These are phyloP conservation scores for Xanthorhoe spadicearia DNA, from an alignment of 2,888 invertebrate species.

Conservation along the genomic window DNA sequence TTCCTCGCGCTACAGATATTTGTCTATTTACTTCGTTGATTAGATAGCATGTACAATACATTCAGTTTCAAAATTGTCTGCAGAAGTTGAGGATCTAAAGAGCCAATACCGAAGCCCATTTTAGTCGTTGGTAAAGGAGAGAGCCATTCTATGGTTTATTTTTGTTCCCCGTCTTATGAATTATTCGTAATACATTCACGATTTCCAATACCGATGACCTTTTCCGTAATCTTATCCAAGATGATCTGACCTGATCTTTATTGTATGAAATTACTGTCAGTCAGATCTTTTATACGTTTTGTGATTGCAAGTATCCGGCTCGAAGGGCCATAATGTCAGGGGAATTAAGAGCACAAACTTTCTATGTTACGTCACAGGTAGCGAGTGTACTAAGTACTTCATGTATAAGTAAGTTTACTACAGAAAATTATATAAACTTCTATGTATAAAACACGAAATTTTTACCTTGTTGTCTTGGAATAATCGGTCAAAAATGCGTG, in stretches of 20 bases:
- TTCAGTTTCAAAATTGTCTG: no score
- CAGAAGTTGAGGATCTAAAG: no score
- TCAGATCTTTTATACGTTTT: constrained; percentile 37
- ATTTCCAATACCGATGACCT: constrained; percentile 51
- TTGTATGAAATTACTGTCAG: constrained; percentile 39
- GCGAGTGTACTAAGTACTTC: constrained; percentile 18
- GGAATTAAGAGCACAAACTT: constrained; percentile 21
- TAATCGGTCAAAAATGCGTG: no score
- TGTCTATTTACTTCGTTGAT: no score
- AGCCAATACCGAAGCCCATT: no score
- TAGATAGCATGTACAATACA: no score
- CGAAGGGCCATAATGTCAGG: constrained; percentile 28
- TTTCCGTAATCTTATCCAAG: constrained; percentile 49
- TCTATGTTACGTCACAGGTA: constrained; percentile 26
- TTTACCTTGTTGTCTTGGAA: no score
- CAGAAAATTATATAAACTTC: no score
- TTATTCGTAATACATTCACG: constrained; percentile 40
- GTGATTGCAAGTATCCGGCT: constrained; percentile 34
- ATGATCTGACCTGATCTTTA: constrained; percentile 41
- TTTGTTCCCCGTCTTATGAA: constrained; percentile 6
- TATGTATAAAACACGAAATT: no score
- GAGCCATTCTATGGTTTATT: background rate
- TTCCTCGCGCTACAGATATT: no score
- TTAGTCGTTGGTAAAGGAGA: background rate
- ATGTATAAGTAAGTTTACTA: background rate